A percentile compares a stretch with the other conserved stretches of the same genome.
Conservation (phyloP, 2,888 invertebrate species). For the Adelognathus sp. region DNA sequence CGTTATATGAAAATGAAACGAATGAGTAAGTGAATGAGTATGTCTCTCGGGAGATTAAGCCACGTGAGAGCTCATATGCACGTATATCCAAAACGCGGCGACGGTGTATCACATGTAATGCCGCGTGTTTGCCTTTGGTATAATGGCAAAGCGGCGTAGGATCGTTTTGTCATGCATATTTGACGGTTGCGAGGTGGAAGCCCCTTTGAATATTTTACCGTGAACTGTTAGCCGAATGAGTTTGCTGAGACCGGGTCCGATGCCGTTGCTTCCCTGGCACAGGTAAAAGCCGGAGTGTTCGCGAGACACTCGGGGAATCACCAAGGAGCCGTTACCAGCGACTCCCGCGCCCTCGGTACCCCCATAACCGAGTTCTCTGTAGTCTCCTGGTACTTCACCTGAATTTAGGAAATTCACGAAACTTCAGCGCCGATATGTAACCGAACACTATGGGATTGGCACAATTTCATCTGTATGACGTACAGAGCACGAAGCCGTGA, state of each 20-base stretch:
- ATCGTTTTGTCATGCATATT: slow-evolving; percentile 59
- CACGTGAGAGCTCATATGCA: too few species aligned
- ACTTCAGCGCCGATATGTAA: neutral
- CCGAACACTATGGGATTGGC: neutral
- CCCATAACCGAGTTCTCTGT: slow-evolving; percentile 82
- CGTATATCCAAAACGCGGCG: neutral
- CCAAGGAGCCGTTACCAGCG: slow-evolving; percentile 82
- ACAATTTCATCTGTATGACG: neutral
- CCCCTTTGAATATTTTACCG: slow-evolving; percentile 81
- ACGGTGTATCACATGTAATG: neutral
- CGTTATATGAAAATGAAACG: neutral
- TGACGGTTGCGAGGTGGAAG: slow-evolving; percentile 39
- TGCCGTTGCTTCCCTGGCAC: slow-evolving; percentile 85
- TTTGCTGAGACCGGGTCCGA: slow-evolving; percentile 85
- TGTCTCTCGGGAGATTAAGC: too few species aligned
- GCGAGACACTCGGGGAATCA: slow-evolving; percentile 82
- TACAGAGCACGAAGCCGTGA: neutral
- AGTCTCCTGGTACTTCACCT: slow-evolving; percentile 82
- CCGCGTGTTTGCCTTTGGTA: neutral
- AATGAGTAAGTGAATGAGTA: neutral
- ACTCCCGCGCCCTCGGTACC: slow-evolving; percentile 78
- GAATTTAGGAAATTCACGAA: slow-evolving; percentile 23
- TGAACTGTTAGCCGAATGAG: slow-evolving; percentile 85
- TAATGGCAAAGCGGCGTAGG: slow-evolving; percentile 37
- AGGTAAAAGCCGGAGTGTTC: slow-evolving; percentile 84